Evolutionary conservation across 2,888 invertebrate species (phyloP), one percentile per base, ranked within the genome.

Genomic region (Dynastes tityus): DNA sequence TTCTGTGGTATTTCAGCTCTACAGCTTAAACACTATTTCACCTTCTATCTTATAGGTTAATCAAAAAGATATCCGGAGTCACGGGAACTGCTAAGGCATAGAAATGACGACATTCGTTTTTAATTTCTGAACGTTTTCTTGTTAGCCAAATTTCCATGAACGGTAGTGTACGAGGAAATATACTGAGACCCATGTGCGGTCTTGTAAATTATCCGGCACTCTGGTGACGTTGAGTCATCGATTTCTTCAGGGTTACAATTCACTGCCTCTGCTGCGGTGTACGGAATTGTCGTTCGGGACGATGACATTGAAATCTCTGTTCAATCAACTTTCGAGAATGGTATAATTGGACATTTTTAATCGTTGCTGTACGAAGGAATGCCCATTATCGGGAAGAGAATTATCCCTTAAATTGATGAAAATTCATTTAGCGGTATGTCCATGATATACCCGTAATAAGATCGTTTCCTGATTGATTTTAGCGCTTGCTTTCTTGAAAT

Each of bases 181-280:
- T 16, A 40, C n/a, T 22, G 71, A 64, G 77, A 63, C 64, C 58
- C 29, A 71, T 64, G 53, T 71, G 64, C 45, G 64, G 71, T 77
- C 77, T 71, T 77, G 71, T 77, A 77, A 77, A 77, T 77, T 77
- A 77, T 77, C 77, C 51, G 40, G 55, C 29, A 76, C 55, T 37
- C 53, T 65, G 40, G 16, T 53, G 76, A 32, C 76, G 65, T 76
- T 70, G 77, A 77, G 71, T 55, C 71, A 77, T 77, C 77, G 77
- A 77, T 77, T 77, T 77, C 63, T 63, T 77, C 37, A 63, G n/a
- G 73, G 71, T 63, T 71, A 53, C 71, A 73, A 68, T 68, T 13
- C 68, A 27, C 6, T 61, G 61, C 6, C 11, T 8, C 5, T 61
- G 58, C 58, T 22, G 5, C 32, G 32, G 58, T 27, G 5, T 22